phyloP scores from a whole-genome alignment of 2,113 vertebrate genomes.

The Azemiops feae region DNA sequence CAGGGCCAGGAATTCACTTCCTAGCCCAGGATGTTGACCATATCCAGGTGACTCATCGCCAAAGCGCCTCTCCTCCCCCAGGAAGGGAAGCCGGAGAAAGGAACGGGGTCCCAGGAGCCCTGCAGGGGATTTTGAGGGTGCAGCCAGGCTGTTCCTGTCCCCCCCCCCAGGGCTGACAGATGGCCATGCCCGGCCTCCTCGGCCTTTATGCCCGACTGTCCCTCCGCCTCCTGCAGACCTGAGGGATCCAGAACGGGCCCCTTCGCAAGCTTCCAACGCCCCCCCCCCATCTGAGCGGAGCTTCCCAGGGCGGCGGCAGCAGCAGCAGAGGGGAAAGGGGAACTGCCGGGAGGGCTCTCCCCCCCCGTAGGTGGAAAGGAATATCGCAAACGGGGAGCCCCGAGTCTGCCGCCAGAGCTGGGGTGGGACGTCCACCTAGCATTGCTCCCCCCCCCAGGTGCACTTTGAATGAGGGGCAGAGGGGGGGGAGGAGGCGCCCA shows the following conservation, averaged over 20 bases:
- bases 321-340: not conserved
- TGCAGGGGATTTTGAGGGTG: not conserved
- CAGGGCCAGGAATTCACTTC: not conserved
- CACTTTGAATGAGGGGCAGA: not conserved
- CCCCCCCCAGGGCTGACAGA: not conserved
- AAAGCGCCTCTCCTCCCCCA: not conserved
- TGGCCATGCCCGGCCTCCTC: not conserved
- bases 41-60: not conserved
- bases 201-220: not conserved
- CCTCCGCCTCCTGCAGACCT: not conserved
- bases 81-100: not conserved
- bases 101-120: not conserved
- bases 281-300: no score
- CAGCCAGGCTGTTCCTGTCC: not conserved
- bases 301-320: no score
- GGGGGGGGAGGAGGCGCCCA: not conserved
- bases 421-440: not conserved
- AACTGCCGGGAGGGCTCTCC: not conserved
- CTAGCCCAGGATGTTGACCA: not conserved
- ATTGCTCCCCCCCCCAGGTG: rapidly evolving
- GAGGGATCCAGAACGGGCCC: not conserved
- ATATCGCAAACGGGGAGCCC: not conserved
- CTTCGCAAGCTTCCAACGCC: no score
- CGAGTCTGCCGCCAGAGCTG: not conserved
- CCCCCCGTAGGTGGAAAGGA: no score